Evolutionary conservation across 2,113 vertebrate genomes (phyloP), one percentile per base, ranked within the genome.

Genomic region (Anolis sagrei): DNA sequence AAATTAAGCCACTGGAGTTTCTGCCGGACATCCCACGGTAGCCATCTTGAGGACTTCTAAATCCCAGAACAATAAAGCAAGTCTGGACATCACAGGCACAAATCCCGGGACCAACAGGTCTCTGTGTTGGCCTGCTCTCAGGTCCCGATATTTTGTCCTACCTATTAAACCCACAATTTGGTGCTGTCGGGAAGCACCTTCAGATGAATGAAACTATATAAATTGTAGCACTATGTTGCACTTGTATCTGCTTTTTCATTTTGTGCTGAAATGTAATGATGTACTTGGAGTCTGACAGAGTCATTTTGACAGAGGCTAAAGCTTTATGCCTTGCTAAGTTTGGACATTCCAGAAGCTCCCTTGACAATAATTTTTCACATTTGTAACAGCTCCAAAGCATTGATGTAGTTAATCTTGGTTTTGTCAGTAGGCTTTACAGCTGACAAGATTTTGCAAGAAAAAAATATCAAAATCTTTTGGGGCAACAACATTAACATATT

Each of bases 381-480:
- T 18, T 80, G 75, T 75, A 91, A 69, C 29, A 51, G 48, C 78
- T 91, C 77, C 58, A 9, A 48, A 82, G 81, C 91, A 90, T 79
- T 88, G 87, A 90, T 84, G 81, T 76, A 86, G 36, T 92, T 93
- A 94, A 94, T 90, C 87, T 91, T 77, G 14, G 84, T 92, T 88
- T 88, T 93, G 86, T 90, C 85, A 90, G 27, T 69, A 78, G 54
- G 54, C 86, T 83, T 89, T 80, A 85, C 70, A 92, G 82, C 82
- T 51, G 76, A 76, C 32, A 81, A n/a, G 51, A 82, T 79, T 93
- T 87, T 84, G 39, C 79, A 83, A 44, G 66, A 76, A 93, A 94
- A 75, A 2, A 10, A 44, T 89, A 81, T 86, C 72, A 89, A 89
- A 64, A 83, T 11, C 85, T 75, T 58, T 25, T 58, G 51, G 27